These are phyloP conservation scores for Pteromalus puparum DNA, from an alignment of 1,140 invertebrate species.

Conservation along the genomic window DNA sequence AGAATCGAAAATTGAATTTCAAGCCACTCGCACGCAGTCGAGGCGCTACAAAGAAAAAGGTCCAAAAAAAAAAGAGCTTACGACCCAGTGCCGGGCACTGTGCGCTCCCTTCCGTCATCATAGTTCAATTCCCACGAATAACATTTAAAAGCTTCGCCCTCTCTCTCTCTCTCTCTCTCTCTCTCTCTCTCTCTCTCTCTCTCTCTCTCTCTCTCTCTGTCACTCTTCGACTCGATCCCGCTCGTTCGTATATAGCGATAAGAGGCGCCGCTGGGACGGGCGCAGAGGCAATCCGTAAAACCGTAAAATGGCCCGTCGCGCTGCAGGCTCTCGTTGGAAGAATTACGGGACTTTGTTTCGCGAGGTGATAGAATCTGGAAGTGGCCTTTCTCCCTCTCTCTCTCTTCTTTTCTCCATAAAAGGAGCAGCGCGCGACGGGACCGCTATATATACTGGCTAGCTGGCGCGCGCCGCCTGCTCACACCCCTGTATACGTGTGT, in stretches of 20 bases:
- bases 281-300: conserved; percentile 40
- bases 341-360: conserved; percentile 61
- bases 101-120: conserved; percentile 15
- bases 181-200: not conserved
- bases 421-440: not conserved
- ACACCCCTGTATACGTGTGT: not conserved
- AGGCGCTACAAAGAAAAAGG: not conserved
- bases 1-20: conserved; percentile 28
- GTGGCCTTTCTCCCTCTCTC: conserved; percentile 16
- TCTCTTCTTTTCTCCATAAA: conserved; percentile 18
- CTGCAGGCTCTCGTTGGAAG: conserved; percentile 34
- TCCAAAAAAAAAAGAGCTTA: not conserved
- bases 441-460: not conserved
- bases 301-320: not conserved
- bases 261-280: conserved; percentile 17
- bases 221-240: not conserved
- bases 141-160: conserved; percentile 17
- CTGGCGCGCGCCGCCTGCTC: not conserved
- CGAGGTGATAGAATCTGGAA: conserved; percentile 60
- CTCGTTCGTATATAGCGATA: conserved; percentile 5
- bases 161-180: not conserved
- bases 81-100: conserved; percentile 14
- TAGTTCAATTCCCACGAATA: conserved; percentile 49
- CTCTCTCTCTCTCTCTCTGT: not conserved
- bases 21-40: not conserved